Base-by-base conservation (phyloP, 1,140 invertebrate species). In the Ericerus pela region DNA sequence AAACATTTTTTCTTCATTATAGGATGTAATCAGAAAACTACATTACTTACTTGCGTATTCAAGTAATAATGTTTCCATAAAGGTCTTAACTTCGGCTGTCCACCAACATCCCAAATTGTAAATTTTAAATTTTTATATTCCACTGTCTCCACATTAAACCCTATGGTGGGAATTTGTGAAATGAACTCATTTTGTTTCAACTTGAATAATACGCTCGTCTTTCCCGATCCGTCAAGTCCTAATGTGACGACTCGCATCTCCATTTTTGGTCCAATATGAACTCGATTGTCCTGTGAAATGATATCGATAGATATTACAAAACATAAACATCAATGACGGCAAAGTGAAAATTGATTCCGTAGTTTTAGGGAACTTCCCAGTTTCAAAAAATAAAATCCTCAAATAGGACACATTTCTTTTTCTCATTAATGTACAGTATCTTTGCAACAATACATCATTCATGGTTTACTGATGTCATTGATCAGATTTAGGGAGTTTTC, bases 181-280 rank as follows among this genome's bases (percentile, higher is more conserved):
- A 74, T 68, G 54, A 79, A 76, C 63, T 76, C 75, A 63, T 75
- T 72, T 57, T 75, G 71, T 65, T 79, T 78, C 59, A 80, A 67
- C 56, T 79, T 75, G 54, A 77, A 79, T 6, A 81, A 65, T 54
- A 81, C 76, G 57, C 75, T 78, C 0, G 79, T 81, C 65, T 81
- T 81, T 8, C 79, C 78, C 8, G 74, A 71, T 22, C 72, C 73
- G 57, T 76, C 75, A 10, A 76, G 62, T 16, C 75, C 75, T 14
- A 76, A 57, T 14, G 75, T 78, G 0, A 80, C 76, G 1, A 79
- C 75, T 29, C 78, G 62, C 76, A 79, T 78, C 60, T 80, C 77
- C 54, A 79, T 78, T 62, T 79, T 78, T 14, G 76, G 77, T 28
- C 77, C 77, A 60, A 80, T 79, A 57, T 80, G 76, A 14, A 80